Base-by-base conservation (phyloP, 2,888 invertebrate genomes). In the Keiferia lycopersicella region DNA sequence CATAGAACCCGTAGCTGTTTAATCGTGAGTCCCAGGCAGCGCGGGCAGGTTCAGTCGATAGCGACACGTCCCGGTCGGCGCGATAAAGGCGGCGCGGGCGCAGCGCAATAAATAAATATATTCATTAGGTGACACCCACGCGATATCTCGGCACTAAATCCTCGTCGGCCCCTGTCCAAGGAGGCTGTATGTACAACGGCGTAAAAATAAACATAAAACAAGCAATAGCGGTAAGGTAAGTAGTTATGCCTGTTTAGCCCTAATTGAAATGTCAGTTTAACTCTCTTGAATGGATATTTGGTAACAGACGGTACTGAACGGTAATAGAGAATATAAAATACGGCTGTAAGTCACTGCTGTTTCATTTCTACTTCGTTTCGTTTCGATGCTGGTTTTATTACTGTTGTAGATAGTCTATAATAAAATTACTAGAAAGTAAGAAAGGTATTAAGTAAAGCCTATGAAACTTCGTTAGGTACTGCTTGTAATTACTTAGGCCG, bases 81-180 rank as follows among this genome's bases (percentile, higher is more conserved):
- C 45, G 62, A 63, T 63, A 63, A 65, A 65, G 82, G 83, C 76
- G 75, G 78, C 75, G 77, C 79, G 81, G 74, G 72, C 77, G 75
- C 74, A 76, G 75, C 78, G 74, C 76, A 83, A 83, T 84, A 90
- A 91, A 90, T 90, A 91, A 89, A 88, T 90, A 88, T 89, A 90
- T 91, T 91, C 91, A 91, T 91, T 91, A 91, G 87, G 85, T 82
- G 85, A 91, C 91, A 89, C 91, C 91, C 88, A 91, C 91, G 84
- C 85, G 76, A 70, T 88, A 89, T 91, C 89, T 82, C 78, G 81
- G 79, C 83, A 87, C 84, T 91, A 91, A 91, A 91, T 86, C 80
- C 79, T 72, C 73, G 85, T 85, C 87, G 85, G 83, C 83, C 85
- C 79, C 86, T 83, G 87, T 86, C 86, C 78, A 71, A 73, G 77